These are phyloP conservation scores for Zoanthus sociatus DNA, from an alignment of 92 coral and sea anemone species.

Conservation along the genomic window DNA sequence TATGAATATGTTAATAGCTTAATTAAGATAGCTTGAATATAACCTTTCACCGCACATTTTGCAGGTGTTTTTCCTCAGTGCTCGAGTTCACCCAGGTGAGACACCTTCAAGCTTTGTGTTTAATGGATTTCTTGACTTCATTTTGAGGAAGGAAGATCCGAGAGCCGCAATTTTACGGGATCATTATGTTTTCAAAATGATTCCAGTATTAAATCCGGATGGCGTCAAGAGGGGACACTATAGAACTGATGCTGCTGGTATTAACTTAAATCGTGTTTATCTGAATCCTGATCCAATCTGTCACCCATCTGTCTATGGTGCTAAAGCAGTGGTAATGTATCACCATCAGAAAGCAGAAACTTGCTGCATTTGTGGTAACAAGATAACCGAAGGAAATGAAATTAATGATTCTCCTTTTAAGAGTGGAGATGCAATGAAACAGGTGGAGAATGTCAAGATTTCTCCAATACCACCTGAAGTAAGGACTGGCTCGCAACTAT, in stretches of 20 bases:
- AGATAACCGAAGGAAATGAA: background rate
- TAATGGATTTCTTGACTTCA: conserved; percentile 93
- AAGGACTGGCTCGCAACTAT: conserved; percentile 15
- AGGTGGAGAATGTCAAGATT: background rate
- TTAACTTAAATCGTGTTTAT: conserved; percentile 94
- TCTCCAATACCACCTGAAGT: conserved; percentile 2
- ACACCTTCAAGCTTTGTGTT: conserved; percentile 98
- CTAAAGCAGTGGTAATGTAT: conserved; percentile 78
- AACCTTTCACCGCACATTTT: background rate
- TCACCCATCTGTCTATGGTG: conserved; percentile 94
- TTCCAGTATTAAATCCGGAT: conserved; percentile 96
- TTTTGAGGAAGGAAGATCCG: conserved; percentile 87
- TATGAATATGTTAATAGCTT: no score
- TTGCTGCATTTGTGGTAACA: conserved; percentile 27
- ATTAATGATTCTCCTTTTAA: background rate
- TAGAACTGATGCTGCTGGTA: conserved; percentile 91
- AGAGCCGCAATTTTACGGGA: conserved; percentile 83
- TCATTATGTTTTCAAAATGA: conserved; percentile 88
- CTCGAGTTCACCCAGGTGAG: conserved; percentile 99
- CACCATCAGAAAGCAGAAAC: conserved; percentile 57
- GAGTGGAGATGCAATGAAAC: background rate
- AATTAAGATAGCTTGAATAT: background rate
- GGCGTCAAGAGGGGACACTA: conserved; percentile 99
- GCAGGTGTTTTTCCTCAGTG: conserved; percentile 93
- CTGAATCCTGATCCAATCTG: conserved; percentile 83